Percentiles rank a stretch among this genome's conserved stretches.
Evolutionary conservation across 2,797 vertebrate species (phyloP).

Genomic region (Fistularia tabacaria): DNA sequence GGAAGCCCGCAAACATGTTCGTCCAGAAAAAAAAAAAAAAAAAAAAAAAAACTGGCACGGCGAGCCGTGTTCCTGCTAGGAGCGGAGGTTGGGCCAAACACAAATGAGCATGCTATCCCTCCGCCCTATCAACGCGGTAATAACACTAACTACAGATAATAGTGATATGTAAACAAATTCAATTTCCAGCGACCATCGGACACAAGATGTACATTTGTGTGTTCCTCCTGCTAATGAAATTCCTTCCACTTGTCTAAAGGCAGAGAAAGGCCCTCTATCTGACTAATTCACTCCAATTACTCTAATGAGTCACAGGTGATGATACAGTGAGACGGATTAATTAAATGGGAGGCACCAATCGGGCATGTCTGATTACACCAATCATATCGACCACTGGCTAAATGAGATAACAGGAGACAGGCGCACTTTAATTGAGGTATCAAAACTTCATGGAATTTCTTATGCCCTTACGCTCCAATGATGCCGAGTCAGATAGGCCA

Average conservation of each 20-base stretch:
- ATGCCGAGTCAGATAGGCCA: conserved; percentile 66
- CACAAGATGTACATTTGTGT: conserved; percentile 50
- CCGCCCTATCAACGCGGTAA: conserved; percentile 37
- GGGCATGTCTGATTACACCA: conserved; percentile 73
- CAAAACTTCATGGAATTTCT: conserved; percentile 70
- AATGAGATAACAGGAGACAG: conserved; percentile 70
- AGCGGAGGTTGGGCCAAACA: conserved; percentile 32
- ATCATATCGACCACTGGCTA: conserved; percentile 68
- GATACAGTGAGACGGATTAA: conserved; percentile 74
- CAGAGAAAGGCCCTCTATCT: conserved; percentile 67
- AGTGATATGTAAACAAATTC: conserved; percentile 66
- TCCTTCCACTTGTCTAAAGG: conserved; percentile 63
- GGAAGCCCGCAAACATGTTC: conserved; percentile 58
- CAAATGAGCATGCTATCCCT: conserved; percentile 39
- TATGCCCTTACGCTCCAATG: conserved; percentile 53
- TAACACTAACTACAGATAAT: conserved; percentile 52
- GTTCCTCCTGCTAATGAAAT: conserved; percentile 64
- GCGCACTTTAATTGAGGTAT: conserved; percentile 71
- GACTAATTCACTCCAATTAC: conserved; percentile 72
- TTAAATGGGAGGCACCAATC: conserved; percentile 73
- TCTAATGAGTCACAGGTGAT: conserved; percentile 76
- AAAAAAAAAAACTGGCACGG: conserved; percentile 42
- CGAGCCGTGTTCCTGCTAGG: conserved; percentile 33
- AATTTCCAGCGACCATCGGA: conserved; percentile 56
- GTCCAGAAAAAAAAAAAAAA: conserved; percentile 16